phyloP scores from a whole-genome alignment of 2,113 vertebrate genomes.

The human region GRCh38 chrX:13263001-13263500 shows the following conservation, averaged over 20 bases:
- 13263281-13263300: neutral
- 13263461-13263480: neutral
- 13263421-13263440: neutral
- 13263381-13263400: neutral
- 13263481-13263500: neutral
- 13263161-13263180: neutral
- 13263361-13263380: neutral
- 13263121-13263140: neutral
- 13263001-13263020: neutral
- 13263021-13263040: neutral
- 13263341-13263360: neutral
- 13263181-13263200: neutral
- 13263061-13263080: neutral
- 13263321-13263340: neutral
- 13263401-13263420: neutral
- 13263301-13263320: neutral
- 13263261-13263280: neutral
- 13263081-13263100: neutral
- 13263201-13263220: neutral
- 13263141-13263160: neutral
- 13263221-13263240: neutral
- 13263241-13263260: neutral
- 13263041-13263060: neutral
- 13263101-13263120: neutral
- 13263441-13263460: neutral